A percentile compares a stretch with the other conserved stretches of the same genome.
These are phyloP conservation scores for Cynaeus angustus DNA, from an alignment of 2,888 invertebrate genomes.

Conservation along the genomic window DNA sequence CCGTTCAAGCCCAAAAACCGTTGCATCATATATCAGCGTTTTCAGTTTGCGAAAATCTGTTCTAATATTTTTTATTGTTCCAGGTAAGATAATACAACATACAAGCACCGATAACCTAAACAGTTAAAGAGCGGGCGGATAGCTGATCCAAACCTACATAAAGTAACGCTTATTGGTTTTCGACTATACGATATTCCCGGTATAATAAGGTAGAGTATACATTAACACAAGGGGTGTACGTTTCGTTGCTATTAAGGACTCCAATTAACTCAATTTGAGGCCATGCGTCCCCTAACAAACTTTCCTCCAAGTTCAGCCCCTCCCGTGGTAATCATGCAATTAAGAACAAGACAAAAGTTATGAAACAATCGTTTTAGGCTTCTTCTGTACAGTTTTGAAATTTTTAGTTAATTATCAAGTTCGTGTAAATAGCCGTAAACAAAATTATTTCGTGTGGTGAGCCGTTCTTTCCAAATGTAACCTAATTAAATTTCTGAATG, in stretches of 20 bases:
- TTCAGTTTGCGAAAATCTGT: no score
- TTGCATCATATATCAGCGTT: no score
- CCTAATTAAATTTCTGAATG: slow-evolving; percentile 20
- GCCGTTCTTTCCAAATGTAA: slow-evolving; percentile 19
- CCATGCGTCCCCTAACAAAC: slow-evolving; percentile 54
- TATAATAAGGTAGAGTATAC: slow-evolving; percentile 62
- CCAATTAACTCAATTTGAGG: slow-evolving; percentile 65
- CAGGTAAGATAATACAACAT: slow-evolving; percentile 2
- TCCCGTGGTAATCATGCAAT: slow-evolving; percentile 50
- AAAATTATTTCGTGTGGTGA: slow-evolving; percentile 39
- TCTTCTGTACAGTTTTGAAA: slow-evolving; percentile 38
- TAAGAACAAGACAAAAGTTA: slow-evolving; percentile 51
- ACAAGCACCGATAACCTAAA: background rate
- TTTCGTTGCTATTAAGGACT: slow-evolving; percentile 63
- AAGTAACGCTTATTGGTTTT: slow-evolving; percentile 57
- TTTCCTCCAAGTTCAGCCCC: slow-evolving; percentile 50
- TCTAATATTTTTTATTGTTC: slow-evolving; percentile 5
- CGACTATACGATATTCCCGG: slow-evolving; percentile 58
- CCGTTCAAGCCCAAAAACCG: no score
- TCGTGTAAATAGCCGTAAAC: slow-evolving; percentile 34
- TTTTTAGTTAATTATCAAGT: slow-evolving; percentile 49
- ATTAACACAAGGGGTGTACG: slow-evolving; percentile 62
- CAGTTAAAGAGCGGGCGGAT: slow-evolving; percentile 11
- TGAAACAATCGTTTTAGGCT: slow-evolving; percentile 48
- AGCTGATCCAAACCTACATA: slow-evolving; percentile 27